Conservation (phyloP, 2,797 vertebrate species). For the Merluccius polli region DNA sequence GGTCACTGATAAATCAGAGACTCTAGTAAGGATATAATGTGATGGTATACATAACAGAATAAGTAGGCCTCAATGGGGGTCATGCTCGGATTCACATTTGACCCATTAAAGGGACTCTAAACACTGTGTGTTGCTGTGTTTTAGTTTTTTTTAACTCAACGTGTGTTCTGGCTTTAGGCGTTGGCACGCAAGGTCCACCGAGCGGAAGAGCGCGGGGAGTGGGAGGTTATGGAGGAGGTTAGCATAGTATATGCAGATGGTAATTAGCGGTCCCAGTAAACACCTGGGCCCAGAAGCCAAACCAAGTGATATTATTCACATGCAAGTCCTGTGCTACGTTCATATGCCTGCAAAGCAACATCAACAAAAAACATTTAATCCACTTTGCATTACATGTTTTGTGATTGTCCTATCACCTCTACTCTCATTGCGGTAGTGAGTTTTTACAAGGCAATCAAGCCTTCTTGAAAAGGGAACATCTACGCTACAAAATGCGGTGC, state of each 20-base stretch:
- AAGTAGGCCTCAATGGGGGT: conserved; percentile 1
- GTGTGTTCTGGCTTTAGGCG: conserved; percentile 31
- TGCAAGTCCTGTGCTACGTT: conserved; percentile 48
- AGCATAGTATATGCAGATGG: conserved; percentile 53
- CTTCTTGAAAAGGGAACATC: too few relatives aligned
- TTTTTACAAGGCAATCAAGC: too few relatives aligned
- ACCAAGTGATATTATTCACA: conserved; percentile 56
- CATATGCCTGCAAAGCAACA: conserved; percentile 26
- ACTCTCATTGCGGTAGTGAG: too few relatives aligned
- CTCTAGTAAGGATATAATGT: not conserved
- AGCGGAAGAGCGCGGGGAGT: conserved; percentile 28
- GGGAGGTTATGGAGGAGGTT: conserved; percentile 24
- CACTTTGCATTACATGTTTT: too few relatives aligned
- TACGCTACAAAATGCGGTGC: not conserved
- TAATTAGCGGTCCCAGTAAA: conserved; percentile 59
- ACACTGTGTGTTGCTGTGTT: conserved; percentile 18
- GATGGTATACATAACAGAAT: not conserved
- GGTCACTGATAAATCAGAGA: not conserved
- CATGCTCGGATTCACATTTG: not conserved
- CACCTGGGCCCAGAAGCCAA: conserved; percentile 63
- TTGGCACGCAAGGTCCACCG: conserved; percentile 22
- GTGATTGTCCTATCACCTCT: too few relatives aligned
- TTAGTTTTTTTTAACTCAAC: not conserved
- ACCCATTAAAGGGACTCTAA: conserved; percentile 43
- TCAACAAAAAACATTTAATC: too few relatives aligned